Evolutionary conservation across 2,113 vertebrate species (phyloP).

Genomic region (Atrichornis clamosus): DNA sequence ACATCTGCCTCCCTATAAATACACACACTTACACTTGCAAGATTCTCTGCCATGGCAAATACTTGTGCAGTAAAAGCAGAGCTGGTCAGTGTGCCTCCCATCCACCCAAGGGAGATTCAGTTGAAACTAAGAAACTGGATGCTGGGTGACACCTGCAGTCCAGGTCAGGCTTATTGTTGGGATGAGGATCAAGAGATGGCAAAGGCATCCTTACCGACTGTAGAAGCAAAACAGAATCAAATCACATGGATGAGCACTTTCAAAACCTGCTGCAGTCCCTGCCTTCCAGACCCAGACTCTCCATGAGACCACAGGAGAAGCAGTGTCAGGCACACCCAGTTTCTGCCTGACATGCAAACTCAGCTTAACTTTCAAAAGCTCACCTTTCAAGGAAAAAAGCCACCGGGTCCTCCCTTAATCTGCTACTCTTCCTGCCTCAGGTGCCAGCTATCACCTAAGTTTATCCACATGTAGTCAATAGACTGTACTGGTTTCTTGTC

Average conservation of each 20-base stretch:
- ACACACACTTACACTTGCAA: conserved; percentile 1
- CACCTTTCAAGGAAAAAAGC: background rate
- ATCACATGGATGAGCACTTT: background rate
- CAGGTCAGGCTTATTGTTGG: background rate
- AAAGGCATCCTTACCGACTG: background rate
- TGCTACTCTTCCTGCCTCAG: background rate
- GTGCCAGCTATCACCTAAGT: background rate
- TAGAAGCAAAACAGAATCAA: background rate
- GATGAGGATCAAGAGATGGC: background rate
- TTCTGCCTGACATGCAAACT: background rate
- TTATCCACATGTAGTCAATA: background rate
- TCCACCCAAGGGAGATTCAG: accelerated
- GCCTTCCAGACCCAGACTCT: background rate
- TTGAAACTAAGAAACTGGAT: background rate
- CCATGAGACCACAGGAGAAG: background rate
- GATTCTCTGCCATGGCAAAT: background rate
- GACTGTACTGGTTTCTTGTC: background rate
- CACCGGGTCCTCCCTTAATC: background rate
- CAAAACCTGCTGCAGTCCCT: background rate
- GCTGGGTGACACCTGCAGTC: background rate
- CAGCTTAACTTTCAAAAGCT: background rate
- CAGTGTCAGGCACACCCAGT: background rate
- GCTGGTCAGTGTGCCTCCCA: background rate
- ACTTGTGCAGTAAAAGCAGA: background rate
- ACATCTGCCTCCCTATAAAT: conserved; percentile 65